phyloP scores from a whole-genome alignment of 2,113 vertebrate species.

The Scophthalmus maximus region DNA sequence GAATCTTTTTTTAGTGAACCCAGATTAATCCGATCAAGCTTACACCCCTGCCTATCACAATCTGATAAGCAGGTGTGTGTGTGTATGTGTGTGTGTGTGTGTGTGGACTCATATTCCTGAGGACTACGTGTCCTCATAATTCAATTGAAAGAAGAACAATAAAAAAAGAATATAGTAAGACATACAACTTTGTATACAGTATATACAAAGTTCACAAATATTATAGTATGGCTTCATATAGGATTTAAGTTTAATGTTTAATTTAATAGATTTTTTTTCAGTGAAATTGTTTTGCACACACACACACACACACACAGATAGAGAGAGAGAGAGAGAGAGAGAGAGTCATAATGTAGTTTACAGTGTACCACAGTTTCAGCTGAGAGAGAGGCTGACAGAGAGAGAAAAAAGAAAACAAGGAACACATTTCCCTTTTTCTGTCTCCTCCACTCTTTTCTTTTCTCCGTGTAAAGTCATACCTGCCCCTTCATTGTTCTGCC shows the following conservation, averaged over 20 bases:
- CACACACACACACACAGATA: no score
- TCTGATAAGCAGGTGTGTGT: slow-evolving; percentile 14
- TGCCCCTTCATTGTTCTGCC: slow-evolving; percentile 84
- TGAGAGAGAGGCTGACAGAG: background rate
- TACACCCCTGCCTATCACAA: background rate
- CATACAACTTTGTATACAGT: no score
- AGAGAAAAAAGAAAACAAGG: slow-evolving; percentile 38
- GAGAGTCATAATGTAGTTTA: slow-evolving; percentile 22
- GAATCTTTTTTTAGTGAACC: background rate
- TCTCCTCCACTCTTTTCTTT: slow-evolving; percentile 22
- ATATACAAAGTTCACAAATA: background rate
- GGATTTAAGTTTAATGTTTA: background rate
- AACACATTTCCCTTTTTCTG: slow-evolving; percentile 66
- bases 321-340: no score
- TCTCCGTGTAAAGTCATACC: slow-evolving; percentile 73
- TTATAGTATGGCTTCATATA: background rate
- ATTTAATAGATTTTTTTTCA: no score
- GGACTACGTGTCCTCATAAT: background rate
- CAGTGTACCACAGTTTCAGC: slow-evolving; percentile 49
- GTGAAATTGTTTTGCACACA: no score
- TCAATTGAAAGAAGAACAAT: no score
- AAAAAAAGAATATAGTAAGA: no score
- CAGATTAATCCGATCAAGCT: slow-evolving; percentile 43
- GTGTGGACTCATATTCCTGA: background rate
- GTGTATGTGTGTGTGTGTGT: background rate